Percentiles rank a stretch among this genome's conserved stretches.
Conservation (phyloP, 2,888 invertebrate species). For the Diaphora mendica region DNA sequence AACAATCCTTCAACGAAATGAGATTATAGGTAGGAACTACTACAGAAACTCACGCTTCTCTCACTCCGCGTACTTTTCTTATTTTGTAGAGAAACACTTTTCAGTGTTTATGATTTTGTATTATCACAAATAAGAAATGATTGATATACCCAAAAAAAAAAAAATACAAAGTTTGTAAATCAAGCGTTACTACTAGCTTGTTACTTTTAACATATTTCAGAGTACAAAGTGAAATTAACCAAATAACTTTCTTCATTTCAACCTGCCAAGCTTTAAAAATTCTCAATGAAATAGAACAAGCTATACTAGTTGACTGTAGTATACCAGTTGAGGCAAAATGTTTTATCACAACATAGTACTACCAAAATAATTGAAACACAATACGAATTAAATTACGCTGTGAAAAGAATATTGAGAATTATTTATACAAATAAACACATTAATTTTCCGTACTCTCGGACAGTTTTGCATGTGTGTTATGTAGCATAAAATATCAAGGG, state of each 20-base stretch:
- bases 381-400: background rate
- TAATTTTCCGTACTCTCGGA: background rate
- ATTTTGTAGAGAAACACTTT: no score
- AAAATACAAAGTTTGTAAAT: background rate
- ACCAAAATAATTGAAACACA: background rate
- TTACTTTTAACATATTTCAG: background rate
- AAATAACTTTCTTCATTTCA: background rate
- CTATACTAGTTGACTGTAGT: no score
- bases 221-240: no score
- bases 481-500: background rate
- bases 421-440: background rate
- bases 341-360: background rate
- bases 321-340: background rate
- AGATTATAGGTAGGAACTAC: conserved; percentile 38
- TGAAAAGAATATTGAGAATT: background rate
- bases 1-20: conserved; percentile 47
- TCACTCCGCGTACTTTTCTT: background rate
- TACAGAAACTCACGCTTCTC: conserved; percentile 19
- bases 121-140: no score
- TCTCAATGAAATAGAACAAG: no score
- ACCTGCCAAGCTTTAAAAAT: background rate
- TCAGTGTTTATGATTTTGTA: no score
- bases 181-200: background rate
- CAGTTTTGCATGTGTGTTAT: background rate
- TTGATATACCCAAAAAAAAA: background rate